Conservation (phyloP, 2,888 invertebrate species). For the Limnephilus rhombicus region DNA sequence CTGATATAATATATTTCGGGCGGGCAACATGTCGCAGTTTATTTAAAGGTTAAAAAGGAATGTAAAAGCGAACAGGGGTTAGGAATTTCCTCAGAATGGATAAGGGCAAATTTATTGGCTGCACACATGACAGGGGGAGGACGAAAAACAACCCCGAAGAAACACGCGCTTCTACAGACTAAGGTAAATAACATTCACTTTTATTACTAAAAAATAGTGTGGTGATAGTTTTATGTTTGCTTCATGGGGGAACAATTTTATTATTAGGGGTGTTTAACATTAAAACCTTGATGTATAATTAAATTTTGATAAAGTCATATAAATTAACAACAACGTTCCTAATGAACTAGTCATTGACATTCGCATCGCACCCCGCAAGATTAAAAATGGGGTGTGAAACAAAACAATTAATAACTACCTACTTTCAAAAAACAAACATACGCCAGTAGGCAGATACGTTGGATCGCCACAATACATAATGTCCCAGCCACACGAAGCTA, state of each 20-base stretch:
- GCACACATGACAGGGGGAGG: conserved; percentile 50
- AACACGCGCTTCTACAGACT: conserved; percentile 13
- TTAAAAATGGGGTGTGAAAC: too few relatives aligned
- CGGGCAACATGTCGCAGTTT: conserved; percentile 43
- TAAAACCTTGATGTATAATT: too few relatives aligned
- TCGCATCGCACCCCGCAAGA: too few relatives aligned
- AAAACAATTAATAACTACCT: too few relatives aligned
- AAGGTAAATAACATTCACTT: background rate
- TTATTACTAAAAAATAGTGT: background rate
- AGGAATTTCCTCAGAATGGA: conserved; percentile 55
- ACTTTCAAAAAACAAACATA: too few relatives aligned
- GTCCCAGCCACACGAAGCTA: too few relatives aligned
- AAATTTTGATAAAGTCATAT: too few relatives aligned
- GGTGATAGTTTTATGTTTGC: background rate
- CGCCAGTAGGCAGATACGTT: too few relatives aligned
- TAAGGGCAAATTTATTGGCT: conserved; percentile 61
- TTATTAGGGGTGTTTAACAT: background rate
- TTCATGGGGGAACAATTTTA: background rate
- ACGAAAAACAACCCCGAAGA: conserved; percentile 34
- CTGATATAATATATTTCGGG: conserved; percentile 45
- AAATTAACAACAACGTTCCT: too few relatives aligned
- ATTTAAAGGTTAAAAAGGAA: conserved; percentile 60
- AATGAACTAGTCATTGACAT: too few relatives aligned
- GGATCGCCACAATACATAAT: too few relatives aligned
- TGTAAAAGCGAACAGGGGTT: conserved; percentile 59